Base-by-base conservation (phyloP, 2,797 vertebrate genomes). In the Acipenser oxyrinchus region DNA sequence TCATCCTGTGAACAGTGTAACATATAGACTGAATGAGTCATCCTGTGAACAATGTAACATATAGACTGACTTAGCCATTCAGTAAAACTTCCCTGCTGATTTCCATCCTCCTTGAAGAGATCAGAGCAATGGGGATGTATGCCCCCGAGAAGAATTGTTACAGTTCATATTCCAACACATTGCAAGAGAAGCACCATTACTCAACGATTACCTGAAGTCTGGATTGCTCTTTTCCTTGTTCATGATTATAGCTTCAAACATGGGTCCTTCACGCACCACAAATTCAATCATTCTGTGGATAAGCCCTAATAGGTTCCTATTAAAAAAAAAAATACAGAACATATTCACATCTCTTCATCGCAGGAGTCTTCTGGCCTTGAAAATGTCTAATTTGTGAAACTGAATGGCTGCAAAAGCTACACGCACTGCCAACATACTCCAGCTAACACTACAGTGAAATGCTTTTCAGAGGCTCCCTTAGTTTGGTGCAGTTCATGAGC, bases 211-310 rank as follows among this genome's bases (percentile, higher is more conserved):
- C 90, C 84, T 89, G 81, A 84, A 92, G 50, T 91, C 87, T n/a
- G 89, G 82, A 70, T 91, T 92, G 75, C 78, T 90, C 74, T 87
- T 89, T 76, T 92, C 90, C 71, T 84, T 87, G 79, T 79, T 90
- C 90, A 92, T 92, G 68, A 92, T 90, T 63, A 92, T 84, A 73
- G 90, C 90, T 83, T 92, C 90, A 76, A 92, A 92, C 77, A 90
- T 80, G 6, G 89, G 89, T 62, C 90, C 90, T 77, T 92, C 90
- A 78, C 90, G 86, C 79, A 92, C 90, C 81, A 92, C 90, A 87
- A 91, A 92, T 86, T 92, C 90, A 73, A 92, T 84, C 90, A 90
- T 92, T 75, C 90, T 88, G 83, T 92, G 90, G 69, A 92, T 90
- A 63, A 88, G 82, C 75, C 89, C 85, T 75, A 91, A 82, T 59